Conservation (phyloP, 1,140 invertebrate genomes). For the Philotrypesis tridentata region DNA sequence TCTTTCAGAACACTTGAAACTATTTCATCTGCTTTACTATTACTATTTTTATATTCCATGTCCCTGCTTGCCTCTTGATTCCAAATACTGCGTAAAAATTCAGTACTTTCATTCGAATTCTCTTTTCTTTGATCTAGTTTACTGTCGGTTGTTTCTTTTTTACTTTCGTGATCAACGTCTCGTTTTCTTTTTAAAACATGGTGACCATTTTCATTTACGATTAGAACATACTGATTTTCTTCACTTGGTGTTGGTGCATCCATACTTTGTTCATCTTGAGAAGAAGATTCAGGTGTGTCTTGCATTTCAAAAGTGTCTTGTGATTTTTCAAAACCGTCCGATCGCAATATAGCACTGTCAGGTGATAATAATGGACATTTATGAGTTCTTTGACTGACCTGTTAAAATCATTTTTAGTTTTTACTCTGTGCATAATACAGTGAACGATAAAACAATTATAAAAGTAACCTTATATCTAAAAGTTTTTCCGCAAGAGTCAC, state of each 20-base stretch:
- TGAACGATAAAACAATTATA: background rate
- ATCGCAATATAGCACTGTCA: constrained; percentile 72
- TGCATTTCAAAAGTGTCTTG: constrained; percentile 55
- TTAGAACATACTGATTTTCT: constrained; percentile 66
- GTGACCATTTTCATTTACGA: constrained; percentile 64
- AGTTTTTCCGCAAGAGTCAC: constrained; percentile 85
- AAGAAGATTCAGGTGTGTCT: constrained; percentile 20
- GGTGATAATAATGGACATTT: constrained; percentile 81
- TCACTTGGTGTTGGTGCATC: constrained; percentile 47
- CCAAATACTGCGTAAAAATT: constrained; percentile 25
- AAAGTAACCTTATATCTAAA: constrained; percentile 86
- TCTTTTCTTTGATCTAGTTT: constrained; percentile 12
- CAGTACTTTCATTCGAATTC: constrained; percentile 19
- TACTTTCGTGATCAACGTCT: constrained; percentile 50
- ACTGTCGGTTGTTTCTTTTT: constrained; percentile 15
- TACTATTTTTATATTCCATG: constrained; percentile 35
- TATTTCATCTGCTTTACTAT: background rate
- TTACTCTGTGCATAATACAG: background rate
- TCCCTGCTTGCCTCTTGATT: constrained; percentile 27
- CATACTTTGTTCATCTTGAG: constrained; percentile 12
- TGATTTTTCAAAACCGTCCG: constrained; percentile 72
- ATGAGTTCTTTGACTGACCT: constrained; percentile 87
- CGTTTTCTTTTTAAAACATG: constrained; percentile 62
- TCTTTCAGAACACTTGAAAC: background rate
- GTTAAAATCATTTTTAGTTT: background rate